A percentile compares a stretch with the other conserved stretches of the same genome.
Evolutionary conservation across 2,797 vertebrate genomes (phyloP).

Genomic region (Alauda arvensis): DNA sequence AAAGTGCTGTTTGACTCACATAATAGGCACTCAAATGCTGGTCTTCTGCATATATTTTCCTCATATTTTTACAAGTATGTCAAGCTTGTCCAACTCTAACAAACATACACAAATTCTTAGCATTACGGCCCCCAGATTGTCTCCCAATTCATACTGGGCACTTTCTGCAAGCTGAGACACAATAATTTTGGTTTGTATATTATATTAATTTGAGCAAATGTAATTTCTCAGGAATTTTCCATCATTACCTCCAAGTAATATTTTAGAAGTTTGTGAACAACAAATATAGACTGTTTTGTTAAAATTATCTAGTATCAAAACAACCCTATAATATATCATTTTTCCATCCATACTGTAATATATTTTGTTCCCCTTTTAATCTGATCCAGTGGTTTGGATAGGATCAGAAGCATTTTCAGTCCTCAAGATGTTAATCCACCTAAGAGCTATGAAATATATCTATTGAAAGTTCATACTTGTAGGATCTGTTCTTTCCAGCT

Average conservation of each 20-base stretch:
- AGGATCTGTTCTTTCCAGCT: background rate
- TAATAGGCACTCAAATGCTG: background rate
- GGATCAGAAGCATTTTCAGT: background rate
- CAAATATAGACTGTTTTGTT: background rate
- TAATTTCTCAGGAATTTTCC: background rate
- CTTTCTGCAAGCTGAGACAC: background rate
- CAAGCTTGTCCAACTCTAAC: background rate
- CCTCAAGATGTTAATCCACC: background rate
- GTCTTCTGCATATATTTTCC: background rate
- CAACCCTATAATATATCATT: background rate
- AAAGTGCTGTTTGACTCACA: background rate
- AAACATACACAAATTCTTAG: background rate
- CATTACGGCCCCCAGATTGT: background rate
- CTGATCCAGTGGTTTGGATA: background rate
- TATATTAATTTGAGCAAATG: background rate
- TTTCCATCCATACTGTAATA: background rate
- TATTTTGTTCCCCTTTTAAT: background rate
- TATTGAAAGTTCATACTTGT: background rate
- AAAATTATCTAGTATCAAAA: background rate
- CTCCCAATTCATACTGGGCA: background rate
- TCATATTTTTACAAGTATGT: background rate
- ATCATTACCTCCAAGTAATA: background rate
- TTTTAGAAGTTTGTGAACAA: background rate
- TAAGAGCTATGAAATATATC: background rate
- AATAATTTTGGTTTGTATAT: background rate